Conservation (phyloP, 35 echinoderm and acorn worm genomes). For the Chiridota heheva region DNA sequence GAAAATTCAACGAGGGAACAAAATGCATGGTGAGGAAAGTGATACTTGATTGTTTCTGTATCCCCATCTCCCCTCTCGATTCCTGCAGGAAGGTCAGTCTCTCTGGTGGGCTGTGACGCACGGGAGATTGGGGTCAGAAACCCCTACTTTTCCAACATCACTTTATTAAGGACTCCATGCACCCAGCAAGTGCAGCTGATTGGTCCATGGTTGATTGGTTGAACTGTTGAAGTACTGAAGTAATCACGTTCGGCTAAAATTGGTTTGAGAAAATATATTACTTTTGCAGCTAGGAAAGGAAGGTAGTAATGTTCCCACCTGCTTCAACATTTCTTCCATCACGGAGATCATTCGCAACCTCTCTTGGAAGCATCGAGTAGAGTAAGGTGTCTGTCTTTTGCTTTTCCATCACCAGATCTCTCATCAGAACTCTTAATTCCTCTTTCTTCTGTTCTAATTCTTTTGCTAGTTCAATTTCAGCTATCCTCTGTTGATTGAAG, state of each 20-base stretch:
- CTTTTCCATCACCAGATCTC: constrained; percentile 66
- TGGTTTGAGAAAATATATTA: not conserved
- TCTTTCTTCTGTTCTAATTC: constrained; percentile 92
- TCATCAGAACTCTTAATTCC: constrained; percentile 72
- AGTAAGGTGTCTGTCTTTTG: constrained; percentile 82
- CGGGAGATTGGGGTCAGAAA: no score
- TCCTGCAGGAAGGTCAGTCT: no score
- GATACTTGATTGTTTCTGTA: no score
- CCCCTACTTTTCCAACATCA: no score
- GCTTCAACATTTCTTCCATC: constrained; percentile 73
- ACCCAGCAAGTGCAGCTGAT: no score
- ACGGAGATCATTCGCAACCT: constrained; percentile 79
- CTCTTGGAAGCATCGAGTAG: constrained; percentile 77
- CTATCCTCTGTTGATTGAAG: constrained; percentile 87
- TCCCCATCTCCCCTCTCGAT: no score
- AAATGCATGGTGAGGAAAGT: no score
- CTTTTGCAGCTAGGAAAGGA: not conserved
- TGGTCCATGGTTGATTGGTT: not conserved
- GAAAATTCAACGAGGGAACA: no score
- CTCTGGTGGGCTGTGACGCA: no score
- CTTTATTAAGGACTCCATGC: no score
- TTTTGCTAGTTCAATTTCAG: constrained; percentile 74
- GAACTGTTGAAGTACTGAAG: not conserved
- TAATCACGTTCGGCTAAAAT: not conserved
- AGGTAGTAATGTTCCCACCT: constrained; percentile 41